Percentiles rank a stretch among this genome's conserved stretches.
Conservation (phyloP, 2,797 vertebrate genomes). For the Tenualosa thibaudeaui region DNA sequence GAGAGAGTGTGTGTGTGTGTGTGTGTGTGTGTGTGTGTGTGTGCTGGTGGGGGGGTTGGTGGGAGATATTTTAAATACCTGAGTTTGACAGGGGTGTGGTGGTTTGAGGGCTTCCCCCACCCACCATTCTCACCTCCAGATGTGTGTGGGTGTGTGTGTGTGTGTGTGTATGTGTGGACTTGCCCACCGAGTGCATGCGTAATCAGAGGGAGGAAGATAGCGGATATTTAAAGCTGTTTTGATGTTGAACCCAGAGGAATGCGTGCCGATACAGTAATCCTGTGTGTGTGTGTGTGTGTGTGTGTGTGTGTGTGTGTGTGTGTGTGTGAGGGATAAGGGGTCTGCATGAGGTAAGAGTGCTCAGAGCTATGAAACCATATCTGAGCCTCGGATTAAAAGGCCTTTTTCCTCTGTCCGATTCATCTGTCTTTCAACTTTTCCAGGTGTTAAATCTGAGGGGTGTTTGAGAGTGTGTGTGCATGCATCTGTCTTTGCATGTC, state of each 20-base stretch:
- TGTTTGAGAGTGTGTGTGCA: slow-evolving; percentile 21
- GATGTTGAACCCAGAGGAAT: slow-evolving; percentile 61
- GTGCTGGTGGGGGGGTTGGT: slow-evolving; percentile 15
- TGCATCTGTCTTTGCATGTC: slow-evolving; percentile 11
- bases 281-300: slow-evolving; percentile 29
- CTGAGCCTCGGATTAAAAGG: slow-evolving; percentile 77
- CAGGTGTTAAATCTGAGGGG: slow-evolving; percentile 70
- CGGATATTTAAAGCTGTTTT: background rate
- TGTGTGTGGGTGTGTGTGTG: slow-evolving; percentile 34
- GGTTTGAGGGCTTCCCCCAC: slow-evolving; percentile 39
- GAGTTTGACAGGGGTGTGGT: slow-evolving; percentile 34
- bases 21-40: background rate
- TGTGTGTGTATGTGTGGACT: slow-evolving; percentile 39
- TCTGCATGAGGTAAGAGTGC: slow-evolving; percentile 78
- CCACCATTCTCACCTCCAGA: slow-evolving; percentile 52
- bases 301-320: background rate
- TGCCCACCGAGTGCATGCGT: too few species aligned
- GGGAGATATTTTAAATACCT: slow-evolving; percentile 43
- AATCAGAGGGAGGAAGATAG: slow-evolving; percentile 29
- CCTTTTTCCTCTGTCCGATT: slow-evolving; percentile 72
- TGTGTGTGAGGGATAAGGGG: slow-evolving; percentile 60
- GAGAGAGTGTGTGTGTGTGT: background rate
- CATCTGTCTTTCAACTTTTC: slow-evolving; percentile 65
- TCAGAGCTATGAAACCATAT: slow-evolving; percentile 81
- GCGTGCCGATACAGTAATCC: slow-evolving; percentile 70